Evolutionary conservation across 2,797 vertebrate species (phyloP).

Genomic region (Myotis myotis): DNA sequence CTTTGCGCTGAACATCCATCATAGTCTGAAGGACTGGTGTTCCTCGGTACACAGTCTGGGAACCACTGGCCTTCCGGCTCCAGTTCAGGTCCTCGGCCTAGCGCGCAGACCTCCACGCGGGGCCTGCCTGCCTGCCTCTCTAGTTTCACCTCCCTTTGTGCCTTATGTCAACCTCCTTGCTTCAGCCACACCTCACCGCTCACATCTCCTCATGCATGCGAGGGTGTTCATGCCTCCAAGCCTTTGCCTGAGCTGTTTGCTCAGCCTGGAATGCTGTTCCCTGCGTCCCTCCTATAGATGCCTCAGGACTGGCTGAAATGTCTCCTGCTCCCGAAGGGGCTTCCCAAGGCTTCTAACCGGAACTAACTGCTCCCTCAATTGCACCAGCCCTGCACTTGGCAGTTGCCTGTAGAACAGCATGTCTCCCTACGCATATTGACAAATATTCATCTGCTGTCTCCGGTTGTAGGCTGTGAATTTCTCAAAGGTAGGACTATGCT

Average conservation of each 20-base stretch:
- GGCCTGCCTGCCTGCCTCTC: not conserved
- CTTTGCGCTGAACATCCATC: not conserved
- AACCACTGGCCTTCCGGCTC: not conserved
- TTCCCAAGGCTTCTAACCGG: not conserved
- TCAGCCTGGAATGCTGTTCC: not conserved
- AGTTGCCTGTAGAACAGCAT: not conserved
- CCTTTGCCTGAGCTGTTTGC: fast-evolving
- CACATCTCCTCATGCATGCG: fast-evolving
- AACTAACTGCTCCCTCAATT: not conserved
- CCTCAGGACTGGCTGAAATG: not conserved
- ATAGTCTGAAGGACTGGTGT: not conserved
- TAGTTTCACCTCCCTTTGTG: not conserved
- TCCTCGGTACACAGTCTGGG: not conserved
- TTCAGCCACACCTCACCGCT: not conserved
- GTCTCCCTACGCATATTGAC: not conserved
- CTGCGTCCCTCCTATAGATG: not conserved
- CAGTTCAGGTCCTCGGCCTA: too few relatives aligned
- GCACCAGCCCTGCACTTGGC: not conserved
- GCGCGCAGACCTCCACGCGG: not conserved
- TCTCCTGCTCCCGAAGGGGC: not conserved
- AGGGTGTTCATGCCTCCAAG: fast-evolving
- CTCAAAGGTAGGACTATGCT: not conserved
- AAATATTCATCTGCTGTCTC: not conserved
- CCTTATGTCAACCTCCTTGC: not conserved
- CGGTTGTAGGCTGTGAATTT: not conserved